Evolutionary conservation across 2,888 invertebrate species (phyloP), one percentile per base, ranked within the genome.

Genomic region (Halictus quadricinctus): DNA sequence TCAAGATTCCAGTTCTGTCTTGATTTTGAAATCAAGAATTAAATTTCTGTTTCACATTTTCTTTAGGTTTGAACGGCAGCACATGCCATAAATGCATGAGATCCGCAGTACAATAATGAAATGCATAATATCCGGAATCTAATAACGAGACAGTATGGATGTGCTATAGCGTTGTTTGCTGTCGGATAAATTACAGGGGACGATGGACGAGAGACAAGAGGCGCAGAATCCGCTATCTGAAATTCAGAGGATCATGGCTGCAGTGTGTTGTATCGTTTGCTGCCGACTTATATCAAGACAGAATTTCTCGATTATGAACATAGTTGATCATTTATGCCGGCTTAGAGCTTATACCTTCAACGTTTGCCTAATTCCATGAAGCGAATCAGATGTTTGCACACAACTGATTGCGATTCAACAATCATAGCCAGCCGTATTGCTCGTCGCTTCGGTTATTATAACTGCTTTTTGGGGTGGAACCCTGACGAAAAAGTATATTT

Each of bases 221-320:
- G 69, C 25, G 58, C 41, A 60, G 72, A 50, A 76, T 58, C n/a
- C 70, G 69, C 41, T 72, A 73, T 70, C 69, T 58, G 70, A 81
- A 81, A 78, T 79, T 58, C 72, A n/a, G 46, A 21, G 74, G 72
- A 81, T 79, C 48, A 46, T 5, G 5, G 21, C 72, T 77, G 58
- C 15, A 75, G 36, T n/a, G 36, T n/a, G 25, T 50, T 41, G 58
- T 54, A 82, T 79, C 54, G 76, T 83, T 79, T 29, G 79, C 72
- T 76, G 80, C 66, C 74, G 76, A 60, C 58, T n/a, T 21, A 72
- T 77, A 77, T 66, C 64, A 46, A 80, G 78, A 70, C 66, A 77
- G 87, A 83, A 84, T 60, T 87, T 87, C 25, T 70, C 66, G 73
- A 84, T 87, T 82, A 84, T 82, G 76, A 80, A 82, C 85, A 76